Evolutionary conservation across 30 jellyfish, hydroid and myxozoan species (phyloP), one percentile per base, ranked within the genome.

Genomic region (Turritopsis rubra): DNA sequence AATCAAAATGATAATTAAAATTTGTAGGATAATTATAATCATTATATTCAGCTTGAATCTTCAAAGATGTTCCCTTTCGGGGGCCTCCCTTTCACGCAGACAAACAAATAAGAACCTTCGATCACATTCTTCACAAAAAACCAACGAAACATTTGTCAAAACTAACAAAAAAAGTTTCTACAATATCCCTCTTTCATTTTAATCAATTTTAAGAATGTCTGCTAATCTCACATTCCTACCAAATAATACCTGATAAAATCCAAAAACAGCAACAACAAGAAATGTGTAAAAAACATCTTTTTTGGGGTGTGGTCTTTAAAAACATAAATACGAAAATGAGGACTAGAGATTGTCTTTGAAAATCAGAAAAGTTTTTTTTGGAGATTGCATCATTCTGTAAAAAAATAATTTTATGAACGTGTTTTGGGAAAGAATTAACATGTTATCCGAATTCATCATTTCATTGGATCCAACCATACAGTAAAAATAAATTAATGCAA

Each of bases 281-380:
- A 68, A 68, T 68, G 8, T 19, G 9, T 68, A 0, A 7, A 68
- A 68, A 23, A 68, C 9, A 68, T 19, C 8, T 68, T 19, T 1
- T n/a, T n/a, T 1, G 16, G 9, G 16, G 30, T 7, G 19, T 68
- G 30, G 77, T 68, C 77, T 68, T 68, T 68, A 68, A 68, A 68
- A 68, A 68, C 77, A 68, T 68, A 68, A 68, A 68, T 68, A 68
- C 19, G 77, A 68, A 68, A 68, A 68, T 68, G 77, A 68, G 31
- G 19, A n/a, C 77, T 68, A n/a, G 31, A 19, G 28, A n/a, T 7
- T 68, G 28, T 68, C n/a, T n/a, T n/a, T n/a, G n/a, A n/a, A n/a
- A n/a, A n/a, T n/a, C n/a, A n/a, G n/a, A n/a, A n/a, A n/a, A n/a
- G n/a, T n/a, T n/a, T n/a, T n/a, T n/a, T n/a, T 41, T 41, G 5